A percentile compares a stretch with the other conserved stretches of the same genome.
These are phyloP conservation scores for Centropus bengalensis DNA, from an alignment of 2,113 vertebrate species.

Conservation along the genomic window DNA sequence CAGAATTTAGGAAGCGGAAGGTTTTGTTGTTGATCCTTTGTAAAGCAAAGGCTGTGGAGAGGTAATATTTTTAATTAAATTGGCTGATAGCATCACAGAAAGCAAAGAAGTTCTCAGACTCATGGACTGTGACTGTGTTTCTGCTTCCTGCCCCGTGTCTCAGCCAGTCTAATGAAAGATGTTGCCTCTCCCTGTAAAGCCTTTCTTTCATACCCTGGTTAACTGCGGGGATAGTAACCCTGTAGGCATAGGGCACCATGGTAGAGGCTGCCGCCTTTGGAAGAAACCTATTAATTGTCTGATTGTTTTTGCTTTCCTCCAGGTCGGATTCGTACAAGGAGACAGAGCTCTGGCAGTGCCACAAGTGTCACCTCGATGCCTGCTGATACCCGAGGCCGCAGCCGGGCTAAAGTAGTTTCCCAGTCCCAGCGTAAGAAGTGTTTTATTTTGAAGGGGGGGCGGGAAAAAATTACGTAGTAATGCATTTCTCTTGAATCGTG, in stretches of 20 bases:
- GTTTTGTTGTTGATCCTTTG: background rate
- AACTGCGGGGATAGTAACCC: background rate
- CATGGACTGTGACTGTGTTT: background rate
- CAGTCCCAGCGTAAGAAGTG: constrained; percentile 95
- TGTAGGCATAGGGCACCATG: background rate
- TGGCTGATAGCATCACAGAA: background rate
- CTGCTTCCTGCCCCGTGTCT: background rate
- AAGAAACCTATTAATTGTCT: background rate
- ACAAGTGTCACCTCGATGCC: constrained; percentile 80
- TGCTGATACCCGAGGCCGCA: constrained; percentile 92
- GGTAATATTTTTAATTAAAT: background rate
- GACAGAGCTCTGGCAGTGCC: constrained; percentile 91
- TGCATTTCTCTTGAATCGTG: background rate
- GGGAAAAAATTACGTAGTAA: background rate
- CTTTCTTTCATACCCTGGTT: background rate
- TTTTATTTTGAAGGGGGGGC: background rate
- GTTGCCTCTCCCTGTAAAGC: background rate
- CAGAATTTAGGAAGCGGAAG: background rate
- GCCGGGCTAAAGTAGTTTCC: constrained; percentile 96
- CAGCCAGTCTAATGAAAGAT: constrained; percentile 29
- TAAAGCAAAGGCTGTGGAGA: background rate
- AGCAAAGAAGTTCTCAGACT: background rate
- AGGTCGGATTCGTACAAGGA: constrained; percentile 94
- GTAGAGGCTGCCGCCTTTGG: background rate
- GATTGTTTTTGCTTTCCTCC: background rate